phyloP scores from a whole-genome alignment of 2,888 invertebrate genomes.

The Cordilura impudica region DNA sequence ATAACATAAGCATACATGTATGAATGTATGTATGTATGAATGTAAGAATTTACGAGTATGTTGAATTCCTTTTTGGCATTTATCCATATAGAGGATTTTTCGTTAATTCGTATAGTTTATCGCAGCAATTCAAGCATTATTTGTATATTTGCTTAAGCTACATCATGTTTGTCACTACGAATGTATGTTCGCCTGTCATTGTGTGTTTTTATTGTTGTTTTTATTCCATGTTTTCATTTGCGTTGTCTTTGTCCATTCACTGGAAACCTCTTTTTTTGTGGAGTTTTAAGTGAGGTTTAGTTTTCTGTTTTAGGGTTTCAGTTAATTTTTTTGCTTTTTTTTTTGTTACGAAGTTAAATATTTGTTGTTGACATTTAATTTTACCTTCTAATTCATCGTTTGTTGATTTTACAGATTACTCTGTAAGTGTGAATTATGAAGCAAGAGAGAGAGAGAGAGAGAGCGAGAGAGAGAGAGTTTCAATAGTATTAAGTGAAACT shows the following conservation, averaged over 20 bases:
- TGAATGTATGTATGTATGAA: neutral
- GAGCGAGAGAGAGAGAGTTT: neutral
- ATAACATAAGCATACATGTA: slow-evolving; percentile 19
- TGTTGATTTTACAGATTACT: slow-evolving; percentile 37
- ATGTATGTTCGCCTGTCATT: slow-evolving; percentile 37
- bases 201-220: slow-evolving; percentile 26
- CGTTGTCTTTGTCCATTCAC: slow-evolving; percentile 27
- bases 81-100: neutral
- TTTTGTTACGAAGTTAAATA: slow-evolving; percentile 37
- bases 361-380: slow-evolving; percentile 44
- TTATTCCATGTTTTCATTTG: slow-evolving; percentile 13
- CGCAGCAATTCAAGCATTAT: slow-evolving; percentile 46
- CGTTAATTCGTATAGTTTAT: slow-evolving; percentile 32
- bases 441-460: neutral
- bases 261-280: slow-evolving; percentile 36
- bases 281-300: neutral
- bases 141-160: slow-evolving; percentile 51
- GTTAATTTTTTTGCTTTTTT: slow-evolving; percentile 8
- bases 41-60: neutral
- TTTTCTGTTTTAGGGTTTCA: neutral
- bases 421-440: slow-evolving; percentile 22
- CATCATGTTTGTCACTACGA: slow-evolving; percentile 52
- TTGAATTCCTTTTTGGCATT: neutral
- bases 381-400: slow-evolving; percentile 12
- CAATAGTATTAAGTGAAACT: neutral